Evolutionary conservation across 2,113 vertebrate genomes (phyloP), one percentile per base, ranked within the genome.

Genomic region (Menidia beryllina): DNA sequence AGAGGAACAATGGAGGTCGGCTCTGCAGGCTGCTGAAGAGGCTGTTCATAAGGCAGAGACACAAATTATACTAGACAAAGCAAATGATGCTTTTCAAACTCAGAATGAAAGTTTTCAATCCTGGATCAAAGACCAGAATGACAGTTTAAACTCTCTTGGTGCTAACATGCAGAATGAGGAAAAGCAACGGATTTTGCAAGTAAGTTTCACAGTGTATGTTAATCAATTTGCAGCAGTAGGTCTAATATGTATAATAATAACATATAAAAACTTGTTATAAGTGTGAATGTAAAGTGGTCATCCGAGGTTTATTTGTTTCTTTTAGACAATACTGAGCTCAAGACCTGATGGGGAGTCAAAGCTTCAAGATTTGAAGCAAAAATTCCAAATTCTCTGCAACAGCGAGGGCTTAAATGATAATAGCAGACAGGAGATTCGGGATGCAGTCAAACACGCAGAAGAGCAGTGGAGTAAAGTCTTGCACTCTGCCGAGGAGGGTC

Each of bases 1-100:
- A 7, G 89, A 92, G 41, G 73, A 88, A n/a, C 81, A 91, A 57
- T 93, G 92, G 93, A 85, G 17, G n/a, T 49, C 2, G 3, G 72
- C 85, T 6, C 62, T 91, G 71, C 70, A 81, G 59, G 54, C 39
- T 1, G 90, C 91, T 3, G 76, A 89, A 47, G 72, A 91, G 21
- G 23, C 77, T 26, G 52, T 84, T 14, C 27, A 26, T 9, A 51
- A 82, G 53, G 71, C 62, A 0, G 75, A 91, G 45, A 57, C 38
- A 4, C 85, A 72, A 34, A 63, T 38, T 0, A 27, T 52, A 2
- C 17, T 92, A 6, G 53, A 72, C 17, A 80, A 70, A 34, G 86
- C 91, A 20, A 0, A 80, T 1, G 52, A 83, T 8, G 61, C 53
- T 15, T 84, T 91, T 25, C 72, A 63, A 45, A 69, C 47, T 54